Conservation (phyloP, 2,113 vertebrate species). For the Panthera leo region DNA sequence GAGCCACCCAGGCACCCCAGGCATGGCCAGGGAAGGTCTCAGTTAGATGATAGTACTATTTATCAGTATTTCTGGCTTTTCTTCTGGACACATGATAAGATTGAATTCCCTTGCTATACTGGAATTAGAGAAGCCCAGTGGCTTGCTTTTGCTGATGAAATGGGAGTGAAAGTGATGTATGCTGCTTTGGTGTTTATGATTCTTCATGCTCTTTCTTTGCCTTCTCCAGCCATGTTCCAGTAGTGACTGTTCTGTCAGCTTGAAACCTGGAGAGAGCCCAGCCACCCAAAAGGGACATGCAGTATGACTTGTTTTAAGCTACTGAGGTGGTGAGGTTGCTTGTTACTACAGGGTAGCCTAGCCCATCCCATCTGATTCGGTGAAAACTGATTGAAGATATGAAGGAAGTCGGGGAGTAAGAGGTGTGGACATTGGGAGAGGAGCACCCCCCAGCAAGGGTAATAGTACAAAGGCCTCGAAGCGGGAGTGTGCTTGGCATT, state of each 20-base stretch:
- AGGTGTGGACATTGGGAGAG: background rate
- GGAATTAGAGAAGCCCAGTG: background rate
- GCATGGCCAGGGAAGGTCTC: background rate
- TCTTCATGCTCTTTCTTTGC: background rate
- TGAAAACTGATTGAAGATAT: background rate
- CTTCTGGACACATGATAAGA: background rate
- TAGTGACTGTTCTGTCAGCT: background rate
- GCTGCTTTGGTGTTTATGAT: background rate
- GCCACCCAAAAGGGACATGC: background rate
- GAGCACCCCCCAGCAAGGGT: background rate
- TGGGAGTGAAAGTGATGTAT: background rate
- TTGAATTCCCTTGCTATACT: background rate
- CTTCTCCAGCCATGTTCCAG: background rate
- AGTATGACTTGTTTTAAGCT: background rate
- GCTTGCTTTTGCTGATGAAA: background rate
- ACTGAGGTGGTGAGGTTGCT: background rate
- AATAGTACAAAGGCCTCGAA: background rate
- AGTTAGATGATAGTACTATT: background rate
- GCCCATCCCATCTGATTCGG: background rate
- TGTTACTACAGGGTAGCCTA: background rate
- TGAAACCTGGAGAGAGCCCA: background rate
- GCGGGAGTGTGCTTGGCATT: background rate
- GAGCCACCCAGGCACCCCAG: too few species aligned
- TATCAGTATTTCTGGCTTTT: background rate
- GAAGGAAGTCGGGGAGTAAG: background rate